Conservation (phyloP, 2,888 invertebrate genomes). For the Aporophyla lueneburgensis region DNA sequence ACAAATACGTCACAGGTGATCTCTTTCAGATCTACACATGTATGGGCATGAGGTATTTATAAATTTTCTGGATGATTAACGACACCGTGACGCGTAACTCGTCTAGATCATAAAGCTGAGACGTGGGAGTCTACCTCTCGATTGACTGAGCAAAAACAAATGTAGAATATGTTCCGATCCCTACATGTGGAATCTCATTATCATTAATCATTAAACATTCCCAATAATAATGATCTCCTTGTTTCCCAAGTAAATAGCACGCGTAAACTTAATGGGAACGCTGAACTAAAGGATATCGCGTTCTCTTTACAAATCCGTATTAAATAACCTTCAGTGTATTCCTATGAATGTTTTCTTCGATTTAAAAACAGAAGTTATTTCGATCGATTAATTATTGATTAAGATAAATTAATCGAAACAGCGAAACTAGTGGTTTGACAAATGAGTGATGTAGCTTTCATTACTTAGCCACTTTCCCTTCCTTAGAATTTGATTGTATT, state of each 20-base stretch:
- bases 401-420: constrained; percentile 51
- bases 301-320: constrained; percentile 6
- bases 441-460: constrained; percentile 57
- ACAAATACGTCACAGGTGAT: constrained; percentile 37
- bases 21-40: constrained; percentile 36
- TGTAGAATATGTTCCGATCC: constrained; percentile 15
- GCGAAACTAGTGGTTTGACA: constrained; percentile 31
- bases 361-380: constrained; percentile 9
- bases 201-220: constrained; percentile 26
- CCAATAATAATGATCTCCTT: constrained; percentile 44
- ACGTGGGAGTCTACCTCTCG: constrained; percentile 48
- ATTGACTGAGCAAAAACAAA: constrained; percentile 61
- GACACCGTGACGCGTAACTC: constrained; percentile 56
- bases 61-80: constrained; percentile 65
- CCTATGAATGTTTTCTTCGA: constrained; percentile 13
- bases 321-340: constrained; percentile 26
- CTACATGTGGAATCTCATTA: constrained; percentile 26
- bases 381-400: constrained; percentile 46
- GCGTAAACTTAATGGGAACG: constrained; percentile 30
- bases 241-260: constrained; percentile 30
- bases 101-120: constrained; percentile 63
- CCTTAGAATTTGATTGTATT: constrained; percentile 38
- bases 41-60: constrained; percentile 65
- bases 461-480: constrained; percentile 57
- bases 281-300: constrained; percentile 17